These are phyloP conservation scores for Megaustenia siamemsis DNA, from an alignment of 2,888 invertebrate genomes.

Conservation along the genomic window DNA sequence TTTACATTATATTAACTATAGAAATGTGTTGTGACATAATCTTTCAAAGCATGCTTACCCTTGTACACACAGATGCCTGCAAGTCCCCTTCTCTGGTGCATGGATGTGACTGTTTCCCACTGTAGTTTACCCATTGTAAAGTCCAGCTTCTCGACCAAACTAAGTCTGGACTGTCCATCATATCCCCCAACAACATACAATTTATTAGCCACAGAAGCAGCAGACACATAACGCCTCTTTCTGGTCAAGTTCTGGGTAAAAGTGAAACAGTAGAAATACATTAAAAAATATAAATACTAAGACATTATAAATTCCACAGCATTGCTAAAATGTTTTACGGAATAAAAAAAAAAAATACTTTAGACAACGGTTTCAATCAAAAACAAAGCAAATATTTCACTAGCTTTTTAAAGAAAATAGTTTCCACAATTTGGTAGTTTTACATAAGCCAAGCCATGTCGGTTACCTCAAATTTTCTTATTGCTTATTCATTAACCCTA, in stretches of 20 bases:
- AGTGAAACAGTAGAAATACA: background rate
- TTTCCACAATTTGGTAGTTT: too few species aligned
- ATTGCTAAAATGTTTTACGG: too few species aligned
- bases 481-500: too few species aligned
- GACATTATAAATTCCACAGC: background rate
- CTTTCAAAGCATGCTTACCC: conserved; percentile 70
- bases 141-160: conserved; percentile 77
- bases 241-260: conserved; percentile 69
- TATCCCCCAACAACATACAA: conserved; percentile 79
- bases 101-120: conserved; percentile 76
- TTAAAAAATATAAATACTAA: background rate
- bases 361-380: too few species aligned
- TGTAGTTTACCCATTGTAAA: conserved; percentile 69
- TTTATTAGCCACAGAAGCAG: conserved; percentile 74
- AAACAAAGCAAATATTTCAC: too few species aligned
- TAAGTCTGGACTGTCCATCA: conserved; percentile 76
- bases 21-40: too few species aligned
- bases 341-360: too few species aligned
- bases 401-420: too few species aligned
- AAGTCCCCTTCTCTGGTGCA: conserved; percentile 77
- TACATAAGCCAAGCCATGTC: too few species aligned
- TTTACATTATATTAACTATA: too few species aligned
- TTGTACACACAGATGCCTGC: conserved; percentile 78
- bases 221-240: conserved; percentile 77
- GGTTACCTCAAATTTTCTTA: too few species aligned